These are phyloP conservation scores for Manis javanica DNA, from an alignment of 2,797 vertebrate species.

Conservation along the genomic window DNA sequence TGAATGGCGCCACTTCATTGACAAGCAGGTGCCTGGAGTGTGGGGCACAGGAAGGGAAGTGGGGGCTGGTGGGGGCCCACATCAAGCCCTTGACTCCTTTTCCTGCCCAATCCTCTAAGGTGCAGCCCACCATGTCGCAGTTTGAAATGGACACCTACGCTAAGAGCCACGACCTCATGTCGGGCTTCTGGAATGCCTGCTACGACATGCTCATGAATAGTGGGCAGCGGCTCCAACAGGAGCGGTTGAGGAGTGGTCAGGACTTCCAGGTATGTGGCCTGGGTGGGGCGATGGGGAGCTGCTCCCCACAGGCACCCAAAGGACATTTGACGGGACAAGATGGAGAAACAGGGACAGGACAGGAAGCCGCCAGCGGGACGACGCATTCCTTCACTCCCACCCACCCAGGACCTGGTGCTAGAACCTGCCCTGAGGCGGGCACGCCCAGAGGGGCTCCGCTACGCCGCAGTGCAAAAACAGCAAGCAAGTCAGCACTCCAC, in stretches of 20 bases:
- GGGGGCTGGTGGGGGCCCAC: not conserved
- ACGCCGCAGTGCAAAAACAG: constrained; percentile 90
- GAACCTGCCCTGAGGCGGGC: constrained; percentile 90
- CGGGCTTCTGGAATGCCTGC: constrained; percentile 98
- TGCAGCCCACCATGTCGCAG: constrained; percentile 94
- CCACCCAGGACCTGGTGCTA: constrained; percentile 90
- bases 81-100: not conserved
- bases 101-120: constrained; percentile 88
- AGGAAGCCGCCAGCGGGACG: not conserved
- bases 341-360: not conserved
- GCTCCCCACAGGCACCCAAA: not conserved
- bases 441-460: constrained; percentile 91
- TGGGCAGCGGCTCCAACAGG: constrained; percentile 89
- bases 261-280: constrained; percentile 92
- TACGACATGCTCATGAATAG: constrained; percentile 97
- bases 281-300: not conserved
- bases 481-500: constrained; percentile 91
- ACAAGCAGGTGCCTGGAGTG: constrained; percentile 88
- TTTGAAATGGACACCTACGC: constrained; percentile 96
- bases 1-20: constrained; percentile 95
- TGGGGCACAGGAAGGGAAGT: not conserved
- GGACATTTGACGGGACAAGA: not conserved
- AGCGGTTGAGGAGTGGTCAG: constrained; percentile 88
- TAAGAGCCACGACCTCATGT: constrained; percentile 97
- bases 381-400: not conserved